Conservation (phyloP, 2,113 vertebrate genomes). For the Megaceryle torquata region DNA sequence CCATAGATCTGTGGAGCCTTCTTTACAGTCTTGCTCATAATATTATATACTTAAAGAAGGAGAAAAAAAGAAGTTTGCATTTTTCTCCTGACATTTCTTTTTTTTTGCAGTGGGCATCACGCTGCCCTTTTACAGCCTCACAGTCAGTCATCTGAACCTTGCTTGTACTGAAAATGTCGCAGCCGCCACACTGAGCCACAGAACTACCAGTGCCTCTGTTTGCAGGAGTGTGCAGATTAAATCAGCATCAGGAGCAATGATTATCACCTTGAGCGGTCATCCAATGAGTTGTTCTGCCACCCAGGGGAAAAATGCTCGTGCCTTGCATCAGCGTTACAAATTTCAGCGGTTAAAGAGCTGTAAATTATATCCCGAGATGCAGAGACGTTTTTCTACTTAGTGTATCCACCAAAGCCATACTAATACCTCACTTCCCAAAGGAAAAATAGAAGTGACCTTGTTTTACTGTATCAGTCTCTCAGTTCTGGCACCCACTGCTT, state of each 20-base stretch:
- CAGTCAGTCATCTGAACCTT: accelerated
- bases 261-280: background rate
- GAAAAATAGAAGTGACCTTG: background rate
- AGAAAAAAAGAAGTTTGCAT: background rate
- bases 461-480: background rate
- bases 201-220: background rate
- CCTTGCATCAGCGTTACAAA: background rate
- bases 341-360: background rate
- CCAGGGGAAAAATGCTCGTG: background rate
- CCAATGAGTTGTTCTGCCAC: background rate
- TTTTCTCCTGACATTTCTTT: background rate
- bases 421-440: background rate
- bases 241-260: background rate
- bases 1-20: accelerated
- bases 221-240: background rate
- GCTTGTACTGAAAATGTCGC: background rate
- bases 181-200: background rate
- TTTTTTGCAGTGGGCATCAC: background rate
- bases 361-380: background rate
- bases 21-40: background rate
- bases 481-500: background rate
- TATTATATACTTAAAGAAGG: background rate
- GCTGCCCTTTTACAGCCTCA: background rate
- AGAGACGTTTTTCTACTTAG: background rate
- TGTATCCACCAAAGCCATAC: background rate